Conservation (phyloP, 2,888 invertebrate species). For the Cheilosia scutellata region DNA sequence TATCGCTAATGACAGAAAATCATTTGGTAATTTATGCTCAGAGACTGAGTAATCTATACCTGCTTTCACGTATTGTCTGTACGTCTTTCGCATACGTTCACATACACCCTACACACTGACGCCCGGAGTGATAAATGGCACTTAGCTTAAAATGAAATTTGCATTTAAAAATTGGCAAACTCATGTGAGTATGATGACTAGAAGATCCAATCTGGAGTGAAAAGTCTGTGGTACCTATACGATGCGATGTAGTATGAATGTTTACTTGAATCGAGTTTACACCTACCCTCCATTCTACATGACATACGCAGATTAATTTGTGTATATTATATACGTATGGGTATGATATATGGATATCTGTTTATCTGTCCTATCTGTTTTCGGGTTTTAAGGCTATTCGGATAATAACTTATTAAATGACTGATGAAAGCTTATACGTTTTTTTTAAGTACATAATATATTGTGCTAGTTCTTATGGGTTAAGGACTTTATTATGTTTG, state of each 20-base stretch:
- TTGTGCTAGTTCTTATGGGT: too few relatives aligned
- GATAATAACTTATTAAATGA: too few relatives aligned
- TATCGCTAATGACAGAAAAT: conserved; percentile 52
- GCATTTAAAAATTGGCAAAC: conserved; percentile 42
- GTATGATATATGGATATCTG: too few relatives aligned
- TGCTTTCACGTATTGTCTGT: conserved; percentile 9
- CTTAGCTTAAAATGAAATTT: conserved; percentile 48
- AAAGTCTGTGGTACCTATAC: neutral
- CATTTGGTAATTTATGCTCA: conserved; percentile 48
- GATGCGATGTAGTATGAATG: neutral
- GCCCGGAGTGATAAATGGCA: conserved; percentile 29
- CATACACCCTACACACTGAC: neutral
- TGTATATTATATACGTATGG: too few relatives aligned
- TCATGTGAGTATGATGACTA: conserved; percentile 37
- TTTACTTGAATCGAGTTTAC: too few relatives aligned
- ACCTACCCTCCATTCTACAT: too few relatives aligned
- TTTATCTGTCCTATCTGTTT: too few relatives aligned
- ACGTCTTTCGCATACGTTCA: neutral
- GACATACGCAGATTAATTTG: too few relatives aligned
- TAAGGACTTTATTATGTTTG: too few relatives aligned
- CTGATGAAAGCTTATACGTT: too few relatives aligned
- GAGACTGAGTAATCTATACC: conserved; percentile 36
- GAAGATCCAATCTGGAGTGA: conserved; percentile 11
- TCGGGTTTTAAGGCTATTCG: too few relatives aligned
- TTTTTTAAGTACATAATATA: too few relatives aligned